Base-by-base conservation (phyloP, 2,113 vertebrate species). In the Eurystomus gularis region DNA sequence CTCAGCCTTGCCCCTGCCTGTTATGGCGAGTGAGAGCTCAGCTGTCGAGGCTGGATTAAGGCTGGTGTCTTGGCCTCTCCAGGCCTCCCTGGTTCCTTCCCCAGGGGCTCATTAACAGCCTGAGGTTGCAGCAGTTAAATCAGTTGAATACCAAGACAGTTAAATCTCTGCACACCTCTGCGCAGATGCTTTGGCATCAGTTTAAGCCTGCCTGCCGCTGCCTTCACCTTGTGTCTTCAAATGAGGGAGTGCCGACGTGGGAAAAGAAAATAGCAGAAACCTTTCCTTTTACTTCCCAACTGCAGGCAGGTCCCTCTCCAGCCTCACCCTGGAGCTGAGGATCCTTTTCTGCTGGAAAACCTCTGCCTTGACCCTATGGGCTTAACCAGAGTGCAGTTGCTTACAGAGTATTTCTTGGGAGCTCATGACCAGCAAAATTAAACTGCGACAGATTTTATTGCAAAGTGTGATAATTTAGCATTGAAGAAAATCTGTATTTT, bases 31-130 rank as follows among this genome's bases (percentile, higher is more conserved):
- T 2, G 44, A 39, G 51, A 54, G 60, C 88, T 82, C 85, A 17
- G 73, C 64, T 11, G 37, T 14, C 1, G 7, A 49, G 64, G 46
- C 42, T 6, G 3, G n/a, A 12, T n/a, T 11, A 26, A 57, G 62
- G 24, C 11, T 1, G 1, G 13, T 3, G 7, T 31, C 35, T 0
- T 0, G 3, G 72, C 46, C 48, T 11, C 6, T 7, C 61, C 1
- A 7, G 55, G 28, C 51, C 15, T 13, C 68, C 51, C 65, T 2
- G 5, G 33, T 11, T 88, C 14, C 58, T 2, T 80, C 71, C 58
- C 83, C 35, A 11, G 84, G 93, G 89, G 31, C 90, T 94, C 85
- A 7, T 72, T 42, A 60, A 4, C 0, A 2, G 26, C 8, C 12
- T 48, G 82, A 60, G 26, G 65, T 3, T 15, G 39, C 78, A 48